Evolutionary conservation across 1,140 invertebrate genomes (phyloP).

Genomic region (Bursaphelenchus mucronatus): DNA sequence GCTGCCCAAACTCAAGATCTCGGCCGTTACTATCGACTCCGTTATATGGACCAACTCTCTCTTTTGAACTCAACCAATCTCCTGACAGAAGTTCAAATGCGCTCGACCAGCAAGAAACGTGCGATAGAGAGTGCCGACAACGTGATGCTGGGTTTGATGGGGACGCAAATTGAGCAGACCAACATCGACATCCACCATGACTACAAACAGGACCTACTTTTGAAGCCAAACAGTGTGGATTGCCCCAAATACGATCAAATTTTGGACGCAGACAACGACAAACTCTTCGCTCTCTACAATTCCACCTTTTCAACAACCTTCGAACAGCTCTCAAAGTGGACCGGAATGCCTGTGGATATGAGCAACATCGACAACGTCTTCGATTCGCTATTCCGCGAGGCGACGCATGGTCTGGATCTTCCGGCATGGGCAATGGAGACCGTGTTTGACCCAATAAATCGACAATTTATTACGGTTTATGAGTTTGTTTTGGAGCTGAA

Average conservation of each 20-base stretch:
- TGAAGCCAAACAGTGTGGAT: background rate
- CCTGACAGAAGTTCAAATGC: background rate
- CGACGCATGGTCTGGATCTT: background rate
- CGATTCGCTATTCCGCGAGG: background rate
- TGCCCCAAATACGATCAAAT: background rate
- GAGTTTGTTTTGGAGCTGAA: background rate
- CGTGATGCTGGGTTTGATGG: background rate
- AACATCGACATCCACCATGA: background rate
- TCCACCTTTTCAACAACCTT: background rate
- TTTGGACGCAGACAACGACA: background rate
- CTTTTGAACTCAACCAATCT: background rate
- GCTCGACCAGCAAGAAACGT: slow-evolving; percentile 4
- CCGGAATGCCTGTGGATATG: background rate
- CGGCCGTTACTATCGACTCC: background rate
- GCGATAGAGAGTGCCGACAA: background rate
- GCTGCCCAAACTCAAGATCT: background rate
- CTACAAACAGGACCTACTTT: background rate
- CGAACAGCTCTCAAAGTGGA: background rate
- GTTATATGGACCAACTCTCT: background rate
- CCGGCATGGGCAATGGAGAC: background rate
- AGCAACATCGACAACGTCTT: background rate
- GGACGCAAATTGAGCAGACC: background rate
- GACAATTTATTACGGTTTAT: background rate
- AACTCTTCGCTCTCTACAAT: background rate
- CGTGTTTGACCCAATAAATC: background rate